Evolutionary conservation across 2,797 vertebrate genomes (phyloP), one percentile per base, ranked within the genome.

Genomic region (Spea hammondii): DNA sequence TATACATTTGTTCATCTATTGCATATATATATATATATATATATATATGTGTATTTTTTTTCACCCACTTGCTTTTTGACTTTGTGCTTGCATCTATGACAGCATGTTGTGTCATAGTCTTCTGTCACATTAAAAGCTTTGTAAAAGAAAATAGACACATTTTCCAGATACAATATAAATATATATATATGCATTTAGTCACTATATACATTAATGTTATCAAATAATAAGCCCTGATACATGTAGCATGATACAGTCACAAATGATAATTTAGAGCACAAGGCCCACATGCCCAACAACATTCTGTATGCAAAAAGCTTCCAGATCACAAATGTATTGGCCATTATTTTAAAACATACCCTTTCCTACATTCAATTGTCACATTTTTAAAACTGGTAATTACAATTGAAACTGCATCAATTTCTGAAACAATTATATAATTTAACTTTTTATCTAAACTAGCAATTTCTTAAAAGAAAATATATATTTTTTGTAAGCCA

Each of bases 401-500:
- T 82, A 82, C 82, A 88, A n/a, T 54, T 90, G 83, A 85, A 89
- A 88, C 83, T 88, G 88, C 88, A 88, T 86, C 79, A 74, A 80
- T 89, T 91, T 91, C 89, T 89, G 85, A 90, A 84, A 86, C 84
- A 84, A 88, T 87, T 87, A 87, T 88, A 89, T 90, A 82, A 90
- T 89, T 90, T 91, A 87, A 87, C 87, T 91, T 88, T 86, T 91
- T 92, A 89, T 87, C 82, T 87, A 77, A 86, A 83, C 82, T 78
- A 91, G 90, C 88, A 84, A 86, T 92, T 92, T 93, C 90, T 92
- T 91, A 92, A 89, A 86, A 90, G 83, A 91, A 86, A 88, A 70
- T 76, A 80, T 80, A 88, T 92, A 93, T 93, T 93, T 93, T 93
- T 93, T 91, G 89, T 92, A 93, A 89, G 85, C 85, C 82, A 84